Percentiles rank a stretch among this genome's conserved stretches.
Evolutionary conservation across 2,113 vertebrate genomes (phyloP).

Genomic region (Hyperoodon ampullatus): DNA sequence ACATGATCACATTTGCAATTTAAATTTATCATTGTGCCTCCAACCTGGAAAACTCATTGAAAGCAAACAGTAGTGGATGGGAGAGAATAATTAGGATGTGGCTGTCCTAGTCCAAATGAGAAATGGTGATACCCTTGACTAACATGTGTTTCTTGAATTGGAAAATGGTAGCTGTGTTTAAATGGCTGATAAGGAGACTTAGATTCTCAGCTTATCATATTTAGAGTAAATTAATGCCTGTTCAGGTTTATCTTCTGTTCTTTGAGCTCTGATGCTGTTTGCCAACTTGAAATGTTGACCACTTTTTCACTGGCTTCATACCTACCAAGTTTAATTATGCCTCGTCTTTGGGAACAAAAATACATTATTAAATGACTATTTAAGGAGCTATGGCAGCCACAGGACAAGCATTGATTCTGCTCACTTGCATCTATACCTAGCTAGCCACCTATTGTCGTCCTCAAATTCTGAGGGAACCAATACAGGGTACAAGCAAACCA

Average conservation of each 20-base stretch:
- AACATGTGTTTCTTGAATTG: background rate
- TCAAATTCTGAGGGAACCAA: background rate
- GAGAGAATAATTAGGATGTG: background rate
- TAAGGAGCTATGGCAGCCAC: background rate
- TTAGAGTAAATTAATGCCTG: slow-evolving; percentile 17
- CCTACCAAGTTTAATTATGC: background rate
- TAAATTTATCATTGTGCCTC: slow-evolving; percentile 43
- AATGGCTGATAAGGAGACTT: background rate
- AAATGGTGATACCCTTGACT: background rate
- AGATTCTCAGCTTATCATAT: background rate
- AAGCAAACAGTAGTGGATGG: background rate
- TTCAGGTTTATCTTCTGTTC: slow-evolving; percentile 12
- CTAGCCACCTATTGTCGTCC: background rate
- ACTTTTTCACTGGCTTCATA: background rate
- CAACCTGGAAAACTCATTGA: background rate
- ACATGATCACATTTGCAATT: slow-evolving; percentile 51
- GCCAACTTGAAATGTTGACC: background rate
- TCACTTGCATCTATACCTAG: background rate
- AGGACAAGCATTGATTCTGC: background rate
- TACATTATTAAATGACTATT: background rate
- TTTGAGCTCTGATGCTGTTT: background rate
- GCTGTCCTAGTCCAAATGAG: background rate
- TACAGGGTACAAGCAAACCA: background rate
- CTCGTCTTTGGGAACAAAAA: background rate
- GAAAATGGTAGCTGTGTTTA: background rate